These are phyloP conservation scores for Tinea semifulvella DNA, from an alignment of 2,888 invertebrate genomes.

Conservation along the genomic window DNA sequence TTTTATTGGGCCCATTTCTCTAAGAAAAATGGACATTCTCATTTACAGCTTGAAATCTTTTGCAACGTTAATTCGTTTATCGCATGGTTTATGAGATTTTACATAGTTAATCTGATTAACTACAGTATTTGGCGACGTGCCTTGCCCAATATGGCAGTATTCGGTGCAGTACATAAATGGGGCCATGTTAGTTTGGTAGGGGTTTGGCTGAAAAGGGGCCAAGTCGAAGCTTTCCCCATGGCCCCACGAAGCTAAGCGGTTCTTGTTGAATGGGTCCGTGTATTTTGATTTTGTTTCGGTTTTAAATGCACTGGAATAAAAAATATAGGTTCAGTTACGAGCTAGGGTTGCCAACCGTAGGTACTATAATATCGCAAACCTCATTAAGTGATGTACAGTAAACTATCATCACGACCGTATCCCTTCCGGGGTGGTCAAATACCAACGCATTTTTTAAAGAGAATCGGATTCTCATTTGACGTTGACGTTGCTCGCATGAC, in stretches of 20 bases:
- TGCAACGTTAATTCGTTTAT: conserved; percentile 36
- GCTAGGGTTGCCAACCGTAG: too few relatives aligned
- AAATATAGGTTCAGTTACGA: too few relatives aligned
- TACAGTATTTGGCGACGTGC: conserved; percentile 43
- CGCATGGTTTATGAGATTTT: conserved; percentile 33
- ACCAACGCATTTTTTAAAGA: too few relatives aligned
- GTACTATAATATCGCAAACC: too few relatives aligned
- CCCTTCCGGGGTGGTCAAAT: too few relatives aligned
- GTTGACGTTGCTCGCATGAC: too few relatives aligned
- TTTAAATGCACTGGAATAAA: conserved; percentile 39
- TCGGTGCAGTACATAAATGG: conserved; percentile 62
- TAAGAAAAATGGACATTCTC: too few relatives aligned
- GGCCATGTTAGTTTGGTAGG: conserved; percentile 51
- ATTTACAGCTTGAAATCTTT: conserved; percentile 26
- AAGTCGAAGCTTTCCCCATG: conserved; percentile 45
- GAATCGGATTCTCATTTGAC: too few relatives aligned
- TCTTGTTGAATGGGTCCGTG: conserved; percentile 37
- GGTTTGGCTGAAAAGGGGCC: conserved; percentile 49
- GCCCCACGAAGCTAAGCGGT: conserved; percentile 40
- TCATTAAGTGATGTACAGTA: too few relatives aligned
- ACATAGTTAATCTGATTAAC: conserved; percentile 41
- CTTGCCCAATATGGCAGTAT: conserved; percentile 50
- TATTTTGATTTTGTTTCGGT: conserved; percentile 49
- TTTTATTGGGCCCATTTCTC: too few relatives aligned
- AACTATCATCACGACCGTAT: too few relatives aligned